A percentile compares a stretch with the other conserved stretches of the same genome.
phyloP scores from a whole-genome alignment of 2,888 invertebrate species.

The Himalopsyche tibetana region DNA sequence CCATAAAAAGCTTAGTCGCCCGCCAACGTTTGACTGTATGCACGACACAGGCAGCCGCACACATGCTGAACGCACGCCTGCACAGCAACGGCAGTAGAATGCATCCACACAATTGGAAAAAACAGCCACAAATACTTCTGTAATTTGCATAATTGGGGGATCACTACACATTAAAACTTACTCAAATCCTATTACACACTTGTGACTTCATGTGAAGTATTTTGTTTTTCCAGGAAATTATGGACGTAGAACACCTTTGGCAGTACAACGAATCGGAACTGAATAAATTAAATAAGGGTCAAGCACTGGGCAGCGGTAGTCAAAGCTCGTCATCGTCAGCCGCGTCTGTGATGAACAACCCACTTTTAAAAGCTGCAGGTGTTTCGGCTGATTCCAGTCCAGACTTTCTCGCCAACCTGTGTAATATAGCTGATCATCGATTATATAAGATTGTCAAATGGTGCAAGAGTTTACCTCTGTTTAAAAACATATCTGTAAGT shows the following conservation, averaged over 20 bases:
- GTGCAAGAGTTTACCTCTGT: conserved; percentile 97
- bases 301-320: conserved; percentile 67
- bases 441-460: conserved; percentile 98
- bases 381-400: conserved; percentile 83
- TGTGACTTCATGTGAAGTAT: too few species aligned
- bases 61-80: too few species aligned
- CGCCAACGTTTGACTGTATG: too few species aligned
- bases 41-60: too few species aligned
- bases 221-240: conserved; percentile 84
- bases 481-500: conserved; percentile 95
- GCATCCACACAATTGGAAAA: too few species aligned
- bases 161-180: too few species aligned
- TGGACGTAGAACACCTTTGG: conserved; percentile 97
- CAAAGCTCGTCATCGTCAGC: conserved; percentile 51
- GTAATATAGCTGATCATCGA: conserved; percentile 96
- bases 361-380: conserved; percentile 74
- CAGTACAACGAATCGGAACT: conserved; percentile 92
- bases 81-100: too few species aligned
- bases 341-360: conserved; percentile 69
- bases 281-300: conserved; percentile 78
- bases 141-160: too few species aligned
- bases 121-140: too few species aligned
- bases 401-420: conserved; percentile 91
- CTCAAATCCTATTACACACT: too few species aligned
- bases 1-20: too few species aligned